Evolutionary conservation across 2,888 invertebrate species (phyloP).

Genomic region (Nymphalis urticae): DNA sequence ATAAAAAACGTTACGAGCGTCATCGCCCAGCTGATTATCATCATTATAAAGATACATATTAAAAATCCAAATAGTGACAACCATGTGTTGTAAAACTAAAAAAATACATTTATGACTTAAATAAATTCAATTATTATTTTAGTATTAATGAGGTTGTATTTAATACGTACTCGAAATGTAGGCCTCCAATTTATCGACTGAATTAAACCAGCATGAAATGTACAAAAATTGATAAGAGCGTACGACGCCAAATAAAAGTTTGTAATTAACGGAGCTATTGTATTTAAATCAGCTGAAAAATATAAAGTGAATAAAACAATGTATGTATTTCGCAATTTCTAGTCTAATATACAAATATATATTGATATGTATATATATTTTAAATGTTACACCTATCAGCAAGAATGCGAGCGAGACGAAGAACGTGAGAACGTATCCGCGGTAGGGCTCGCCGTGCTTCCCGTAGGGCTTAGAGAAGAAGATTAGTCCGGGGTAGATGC

Average conservation of each 20-base stretch:
- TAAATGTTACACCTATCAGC: conserved; percentile 85
- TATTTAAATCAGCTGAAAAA: conserved; percentile 89
- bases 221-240: conserved; percentile 96
- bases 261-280: conserved; percentile 94
- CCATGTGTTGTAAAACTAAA: conserved; percentile 92
- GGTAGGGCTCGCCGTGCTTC: conserved; percentile 90
- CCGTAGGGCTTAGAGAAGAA: conserved; percentile 96
- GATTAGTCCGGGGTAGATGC: conserved; percentile 95
- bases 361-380: no score
- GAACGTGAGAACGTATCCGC: conserved; percentile 96
- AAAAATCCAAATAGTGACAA: conserved; percentile 88
- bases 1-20: conserved; percentile 91
- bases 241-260: conserved; percentile 96
- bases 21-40: conserved; percentile 92
- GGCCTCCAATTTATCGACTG: conserved; percentile 93
- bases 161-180: conserved; percentile 86
- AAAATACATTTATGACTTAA: conserved; percentile 6
- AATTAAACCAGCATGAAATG: conserved; percentile 94
- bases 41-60: conserved; percentile 90
- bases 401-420: conserved; percentile 92
- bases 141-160: neutral
- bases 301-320: neutral
- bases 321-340: neutral
- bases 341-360: no score
- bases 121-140: neutral